These are phyloP conservation scores for Pituophis catenifer DNA, from an alignment of 2,113 vertebrate genomes.

Conservation along the genomic window DNA sequence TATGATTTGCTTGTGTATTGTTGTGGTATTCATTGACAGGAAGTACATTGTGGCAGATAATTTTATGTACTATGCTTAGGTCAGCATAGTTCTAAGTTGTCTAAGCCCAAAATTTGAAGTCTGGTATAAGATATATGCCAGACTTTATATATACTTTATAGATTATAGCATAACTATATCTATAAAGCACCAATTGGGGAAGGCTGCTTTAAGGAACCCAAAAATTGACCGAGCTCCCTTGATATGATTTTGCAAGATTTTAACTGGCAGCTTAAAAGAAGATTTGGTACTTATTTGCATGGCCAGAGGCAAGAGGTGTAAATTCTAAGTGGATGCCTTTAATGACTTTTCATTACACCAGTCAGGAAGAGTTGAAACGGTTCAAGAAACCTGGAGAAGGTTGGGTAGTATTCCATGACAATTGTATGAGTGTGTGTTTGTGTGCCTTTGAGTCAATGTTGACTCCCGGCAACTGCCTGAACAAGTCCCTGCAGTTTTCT, in stretches of 20 bases:
- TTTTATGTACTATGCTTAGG: too few species aligned
- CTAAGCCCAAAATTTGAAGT: too few species aligned
- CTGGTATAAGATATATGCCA: too few species aligned
- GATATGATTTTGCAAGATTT: background rate
- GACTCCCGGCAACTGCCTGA: background rate
- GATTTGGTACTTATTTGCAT: background rate
- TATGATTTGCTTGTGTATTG: too few species aligned
- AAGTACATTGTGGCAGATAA: too few species aligned
- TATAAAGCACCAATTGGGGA: background rate
- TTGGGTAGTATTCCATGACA: background rate
- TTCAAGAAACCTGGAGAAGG: background rate
- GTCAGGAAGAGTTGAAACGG: background rate
- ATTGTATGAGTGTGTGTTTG: background rate
- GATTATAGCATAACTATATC: background rate
- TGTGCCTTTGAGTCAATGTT: background rate
- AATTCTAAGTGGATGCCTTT: background rate
- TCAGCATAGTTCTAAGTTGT: too few species aligned
- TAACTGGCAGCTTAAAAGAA: background rate
- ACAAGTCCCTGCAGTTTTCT: background rate
- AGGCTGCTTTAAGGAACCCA: background rate
- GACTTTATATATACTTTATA: too few species aligned
- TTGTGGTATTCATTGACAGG: too few species aligned
- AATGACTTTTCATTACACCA: background rate
- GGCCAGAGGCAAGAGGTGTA: background rate
- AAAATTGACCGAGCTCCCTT: rapidly evolving